These are phyloP conservation scores for Sipunculus nudus DNA, from an alignment of 2,888 invertebrate species.

Conservation along the genomic window DNA sequence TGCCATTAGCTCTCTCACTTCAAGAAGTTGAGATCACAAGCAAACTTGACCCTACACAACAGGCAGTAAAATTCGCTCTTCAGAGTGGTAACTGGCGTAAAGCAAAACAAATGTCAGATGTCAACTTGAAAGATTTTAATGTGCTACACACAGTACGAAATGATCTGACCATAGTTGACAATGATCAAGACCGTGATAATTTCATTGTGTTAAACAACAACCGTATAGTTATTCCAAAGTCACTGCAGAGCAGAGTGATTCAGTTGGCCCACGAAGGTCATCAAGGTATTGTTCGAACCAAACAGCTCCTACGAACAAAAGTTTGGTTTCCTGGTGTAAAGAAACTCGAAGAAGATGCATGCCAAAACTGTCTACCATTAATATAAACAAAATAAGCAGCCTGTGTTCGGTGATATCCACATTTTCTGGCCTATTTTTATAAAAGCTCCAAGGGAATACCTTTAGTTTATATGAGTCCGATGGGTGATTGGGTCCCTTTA, in stretches of 20 bases:
- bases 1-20: conserved; percentile 14
- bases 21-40: conserved; percentile 6
- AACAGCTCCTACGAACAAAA: conserved; percentile 35
- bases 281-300: conserved; percentile 36
- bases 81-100: too few relatives aligned
- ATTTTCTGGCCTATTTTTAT: too few relatives aligned
- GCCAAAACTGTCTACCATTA: conserved; percentile 19
- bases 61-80: not conserved
- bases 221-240: conserved; percentile 19
- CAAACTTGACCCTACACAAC: not conserved
- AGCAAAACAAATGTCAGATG: too few relatives aligned
- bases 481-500: too few relatives aligned
- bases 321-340: conserved; percentile 38
- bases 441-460: too few relatives aligned
- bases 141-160: conserved; percentile 4
- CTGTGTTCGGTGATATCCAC: too few relatives aligned
- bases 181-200: too few relatives aligned
- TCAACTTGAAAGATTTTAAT: too few relatives aligned
- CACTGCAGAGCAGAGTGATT: conserved; percentile 28
- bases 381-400: too few relatives aligned
- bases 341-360: conserved; percentile 9
- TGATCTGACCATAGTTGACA: not conserved
- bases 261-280: conserved; percentile 40
- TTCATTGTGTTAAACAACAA: not conserved
- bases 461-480: too few relatives aligned